Evolutionary conservation across 2,113 vertebrate species (phyloP).

Genomic region (Steatornis caripensis): DNA sequence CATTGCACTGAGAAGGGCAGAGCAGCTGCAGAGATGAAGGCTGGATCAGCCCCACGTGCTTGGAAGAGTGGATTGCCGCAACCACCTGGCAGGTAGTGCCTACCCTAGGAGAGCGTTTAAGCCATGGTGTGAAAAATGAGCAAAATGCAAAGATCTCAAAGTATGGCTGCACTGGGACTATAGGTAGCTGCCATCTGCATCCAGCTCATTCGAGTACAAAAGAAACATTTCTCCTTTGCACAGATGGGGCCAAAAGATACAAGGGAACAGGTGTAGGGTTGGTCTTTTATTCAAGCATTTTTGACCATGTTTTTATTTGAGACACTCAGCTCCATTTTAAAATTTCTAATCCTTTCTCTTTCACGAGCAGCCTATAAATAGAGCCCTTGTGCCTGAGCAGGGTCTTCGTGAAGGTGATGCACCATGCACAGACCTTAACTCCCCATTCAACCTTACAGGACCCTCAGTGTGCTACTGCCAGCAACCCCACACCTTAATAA

Average conservation of each 20-base stretch:
- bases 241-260: background rate
- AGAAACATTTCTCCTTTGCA: background rate
- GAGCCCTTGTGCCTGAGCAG: background rate
- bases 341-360: background rate
- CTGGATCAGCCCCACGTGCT: background rate
- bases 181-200: background rate
- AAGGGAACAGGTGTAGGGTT: background rate
- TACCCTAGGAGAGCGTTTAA: background rate
- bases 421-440: background rate
- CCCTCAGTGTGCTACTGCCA: background rate
- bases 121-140: rapidly evolving
- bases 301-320: background rate
- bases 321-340: background rate
- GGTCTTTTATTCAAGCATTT: background rate
- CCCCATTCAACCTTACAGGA: background rate
- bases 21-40: background rate
- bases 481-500: background rate
- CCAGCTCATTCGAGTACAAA: background rate
- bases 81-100: background rate
- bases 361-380: background rate
- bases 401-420: background rate
- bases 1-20: background rate
- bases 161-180: background rate
- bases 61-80: background rate
- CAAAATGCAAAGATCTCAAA: background rate